Evolutionary conservation across 1,140 invertebrate genomes (phyloP).

Genomic region (Platyura marginata): DNA sequence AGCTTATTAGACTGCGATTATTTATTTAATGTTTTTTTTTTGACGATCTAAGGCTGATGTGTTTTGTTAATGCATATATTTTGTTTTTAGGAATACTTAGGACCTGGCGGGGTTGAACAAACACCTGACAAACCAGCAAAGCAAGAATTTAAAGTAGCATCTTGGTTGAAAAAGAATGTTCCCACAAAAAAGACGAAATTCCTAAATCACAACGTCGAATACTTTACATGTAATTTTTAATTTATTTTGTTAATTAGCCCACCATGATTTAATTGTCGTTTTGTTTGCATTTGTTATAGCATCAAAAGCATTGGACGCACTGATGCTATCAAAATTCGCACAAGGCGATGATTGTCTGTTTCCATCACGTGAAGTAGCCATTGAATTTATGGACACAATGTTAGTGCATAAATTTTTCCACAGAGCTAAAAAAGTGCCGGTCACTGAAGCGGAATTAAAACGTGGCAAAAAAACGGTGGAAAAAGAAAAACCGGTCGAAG

Average conservation of each 20-base stretch:
- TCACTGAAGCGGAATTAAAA: slow-evolving; percentile 53
- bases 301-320: slow-evolving; percentile 72
- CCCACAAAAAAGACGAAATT: slow-evolving; percentile 91
- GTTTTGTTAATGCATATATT: slow-evolving; percentile 1
- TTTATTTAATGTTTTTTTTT: too few species aligned
- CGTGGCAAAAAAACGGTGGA: slow-evolving; percentile 33
- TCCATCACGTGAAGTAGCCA: slow-evolving; percentile 56
- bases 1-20: neutral
- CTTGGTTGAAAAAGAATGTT: slow-evolving; percentile 83
- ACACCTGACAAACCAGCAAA: slow-evolving; percentile 60
- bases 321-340: slow-evolving; percentile 85
- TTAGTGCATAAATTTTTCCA: slow-evolving; percentile 89
- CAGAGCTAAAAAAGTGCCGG: slow-evolving; percentile 74
- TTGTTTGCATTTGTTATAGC: slow-evolving; percentile 25
- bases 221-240: slow-evolving; percentile 85
- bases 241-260: too few species aligned
- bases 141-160: slow-evolving; percentile 82
- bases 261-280: too few species aligned
- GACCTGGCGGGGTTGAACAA: slow-evolving; percentile 26
- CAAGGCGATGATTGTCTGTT: slow-evolving; percentile 62
- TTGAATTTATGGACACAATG: slow-evolving; percentile 68
- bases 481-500: slow-evolving; percentile 15
- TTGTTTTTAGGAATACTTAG: slow-evolving; percentile 18
- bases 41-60: neutral
- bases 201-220: slow-evolving; percentile 87